These are phyloP conservation scores for Drosophila kanapiae DNA, from an alignment of 1,140 invertebrate genomes.

Conservation along the genomic window DNA sequence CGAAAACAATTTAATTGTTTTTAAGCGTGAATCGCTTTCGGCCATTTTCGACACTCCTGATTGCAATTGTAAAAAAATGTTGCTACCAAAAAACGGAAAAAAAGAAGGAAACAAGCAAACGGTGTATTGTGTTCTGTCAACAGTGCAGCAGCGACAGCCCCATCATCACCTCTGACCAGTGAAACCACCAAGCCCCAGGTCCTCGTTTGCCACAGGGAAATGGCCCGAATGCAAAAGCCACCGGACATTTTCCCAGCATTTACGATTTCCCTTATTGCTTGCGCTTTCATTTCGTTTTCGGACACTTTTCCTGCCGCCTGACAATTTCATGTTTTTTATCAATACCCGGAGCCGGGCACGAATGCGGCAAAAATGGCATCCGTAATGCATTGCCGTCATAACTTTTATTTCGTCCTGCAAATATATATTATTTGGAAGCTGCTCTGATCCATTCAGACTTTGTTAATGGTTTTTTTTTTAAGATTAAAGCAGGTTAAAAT, in stretches of 20 bases:
- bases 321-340: conserved; percentile 42
- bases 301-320: conserved; percentile 36
- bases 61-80: conserved; percentile 53
- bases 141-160: conserved; percentile 32
- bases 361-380: conserved; percentile 10
- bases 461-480: conserved; percentile 11
- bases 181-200: conserved; percentile 1
- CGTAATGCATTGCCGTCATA: conserved; percentile 46
- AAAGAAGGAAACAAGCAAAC: conserved; percentile 30
- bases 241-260: conserved; percentile 64
- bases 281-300: conserved; percentile 57
- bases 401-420: conserved; percentile 14
- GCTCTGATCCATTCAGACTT: conserved; percentile 1
- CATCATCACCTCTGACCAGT: conserved; percentile 34
- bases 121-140: conserved; percentile 59
- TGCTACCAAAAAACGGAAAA: conserved; percentile 1
- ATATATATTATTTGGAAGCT: conserved; percentile 11
- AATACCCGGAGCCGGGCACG: too few species aligned
- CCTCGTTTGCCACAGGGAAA: conserved; percentile 19
- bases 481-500: neutral
- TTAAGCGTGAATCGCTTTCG: conserved; percentile 60
- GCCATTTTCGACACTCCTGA: conserved; percentile 60
- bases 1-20: conserved; percentile 70
- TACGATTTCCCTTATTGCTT: conserved; percentile 74
- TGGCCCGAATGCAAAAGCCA: conserved; percentile 20